These are phyloP conservation scores for Rhegmatorhina hoffmannsi DNA, from an alignment of 2,113 vertebrate species.

Conservation along the genomic window DNA sequence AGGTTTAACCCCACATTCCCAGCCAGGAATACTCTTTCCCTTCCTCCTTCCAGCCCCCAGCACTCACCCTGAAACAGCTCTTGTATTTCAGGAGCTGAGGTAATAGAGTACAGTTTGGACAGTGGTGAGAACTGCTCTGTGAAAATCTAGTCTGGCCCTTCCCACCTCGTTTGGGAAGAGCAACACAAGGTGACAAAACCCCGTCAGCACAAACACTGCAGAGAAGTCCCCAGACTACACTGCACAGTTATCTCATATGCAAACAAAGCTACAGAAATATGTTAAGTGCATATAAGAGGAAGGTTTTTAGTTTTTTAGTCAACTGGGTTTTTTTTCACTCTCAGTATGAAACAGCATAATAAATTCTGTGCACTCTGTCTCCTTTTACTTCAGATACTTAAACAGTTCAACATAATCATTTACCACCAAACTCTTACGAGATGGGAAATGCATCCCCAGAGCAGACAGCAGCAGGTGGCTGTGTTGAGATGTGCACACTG, in stretches of 20 bases:
- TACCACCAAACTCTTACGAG: background rate
- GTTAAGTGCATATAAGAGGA: background rate
- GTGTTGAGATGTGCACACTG: background rate
- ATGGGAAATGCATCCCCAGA: background rate
- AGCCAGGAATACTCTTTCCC: background rate
- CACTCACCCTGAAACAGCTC: background rate
- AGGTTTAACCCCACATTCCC: slow-evolving; percentile 26
- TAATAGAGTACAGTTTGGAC: background rate
- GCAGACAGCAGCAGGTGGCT: background rate
- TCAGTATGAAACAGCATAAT: background rate
- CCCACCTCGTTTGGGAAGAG: background rate
- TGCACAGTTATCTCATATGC: background rate
- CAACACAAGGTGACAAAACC: background rate
- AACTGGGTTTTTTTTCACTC: background rate
- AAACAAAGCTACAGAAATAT: background rate
- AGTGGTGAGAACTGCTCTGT: background rate
- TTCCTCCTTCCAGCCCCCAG: background rate
- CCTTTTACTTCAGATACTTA: background rate
- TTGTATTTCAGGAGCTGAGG: background rate
- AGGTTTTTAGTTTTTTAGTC: background rate
- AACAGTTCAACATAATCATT: background rate
- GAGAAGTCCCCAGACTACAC: background rate
- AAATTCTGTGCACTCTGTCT: background rate
- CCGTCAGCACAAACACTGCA: background rate
- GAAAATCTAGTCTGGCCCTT: background rate